phyloP scores from a whole-genome alignment of 2,888 invertebrate species.

The Dasysyrphus albostriatus region DNA sequence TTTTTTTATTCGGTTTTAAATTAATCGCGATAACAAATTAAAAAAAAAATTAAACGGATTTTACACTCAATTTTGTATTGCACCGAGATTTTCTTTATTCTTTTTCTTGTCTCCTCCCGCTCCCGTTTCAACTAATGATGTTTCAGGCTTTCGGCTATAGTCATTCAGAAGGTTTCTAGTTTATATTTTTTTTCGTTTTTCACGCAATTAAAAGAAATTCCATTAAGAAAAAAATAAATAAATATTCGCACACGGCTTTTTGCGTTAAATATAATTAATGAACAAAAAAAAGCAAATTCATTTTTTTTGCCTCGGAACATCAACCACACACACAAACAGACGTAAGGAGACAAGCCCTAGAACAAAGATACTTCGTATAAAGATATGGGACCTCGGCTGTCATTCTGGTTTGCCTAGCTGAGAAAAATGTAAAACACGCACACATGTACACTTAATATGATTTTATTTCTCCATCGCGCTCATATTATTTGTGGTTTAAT shows the following conservation, averaged over 20 bases:
- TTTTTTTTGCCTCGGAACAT: not conserved
- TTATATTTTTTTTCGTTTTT: not conserved
- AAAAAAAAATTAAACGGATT: not conserved
- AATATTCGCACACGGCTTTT: not conserved
- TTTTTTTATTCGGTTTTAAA: not conserved
- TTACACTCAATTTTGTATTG: not conserved
- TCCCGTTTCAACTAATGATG: not conserved
- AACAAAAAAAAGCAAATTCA: constrained; percentile 2
- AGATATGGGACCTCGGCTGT: no score
- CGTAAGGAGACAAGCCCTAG: constrained; percentile 12
- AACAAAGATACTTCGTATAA: not conserved
- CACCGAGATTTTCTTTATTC: not conserved
- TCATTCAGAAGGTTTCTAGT: not conserved
- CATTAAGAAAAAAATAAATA: not conserved
- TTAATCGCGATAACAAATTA: not conserved
- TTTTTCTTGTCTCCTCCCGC: not conserved
- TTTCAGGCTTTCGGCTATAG: not conserved
- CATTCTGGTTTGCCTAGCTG: no score
- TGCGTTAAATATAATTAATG: constrained; percentile 10
- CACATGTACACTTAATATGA: no score
- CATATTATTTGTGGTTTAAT: no score
- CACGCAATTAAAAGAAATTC: not conserved
- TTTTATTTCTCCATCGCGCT: no score
- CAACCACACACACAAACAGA: constrained; percentile 25
- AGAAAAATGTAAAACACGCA: no score